These are phyloP conservation scores for Lutra lutra DNA, from an alignment of 2,797 vertebrate species.

Conservation along the genomic window DNA sequence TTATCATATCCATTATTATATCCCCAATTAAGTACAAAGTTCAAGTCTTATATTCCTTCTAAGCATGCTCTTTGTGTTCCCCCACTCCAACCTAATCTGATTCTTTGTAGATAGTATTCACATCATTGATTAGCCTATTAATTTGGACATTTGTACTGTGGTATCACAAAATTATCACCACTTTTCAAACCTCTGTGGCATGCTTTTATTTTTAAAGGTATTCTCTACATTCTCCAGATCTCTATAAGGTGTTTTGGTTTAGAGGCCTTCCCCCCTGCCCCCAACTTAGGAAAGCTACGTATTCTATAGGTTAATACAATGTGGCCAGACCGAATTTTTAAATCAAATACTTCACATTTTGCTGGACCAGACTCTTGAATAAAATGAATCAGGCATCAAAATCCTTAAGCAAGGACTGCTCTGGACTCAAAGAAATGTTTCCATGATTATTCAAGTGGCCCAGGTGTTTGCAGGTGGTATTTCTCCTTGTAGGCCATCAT, in stretches of 20 bases:
- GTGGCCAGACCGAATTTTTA: not conserved
- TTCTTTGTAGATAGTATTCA: not conserved
- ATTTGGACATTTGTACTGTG: not conserved
- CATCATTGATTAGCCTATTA: not conserved
- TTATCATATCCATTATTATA: not conserved
- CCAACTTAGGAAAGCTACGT: not conserved
- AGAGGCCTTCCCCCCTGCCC: not conserved
- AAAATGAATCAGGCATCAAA: not conserved
- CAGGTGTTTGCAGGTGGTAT: not conserved
- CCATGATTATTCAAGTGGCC: not conserved
- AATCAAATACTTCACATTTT: not conserved
- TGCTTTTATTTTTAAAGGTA: not conserved
- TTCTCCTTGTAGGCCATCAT: not conserved
- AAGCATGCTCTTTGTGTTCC: not conserved
- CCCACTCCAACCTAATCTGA: not conserved
- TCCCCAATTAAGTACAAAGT: not conserved
- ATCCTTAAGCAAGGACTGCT: not conserved
- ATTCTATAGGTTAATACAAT: not conserved
- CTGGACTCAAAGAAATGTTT: not conserved
- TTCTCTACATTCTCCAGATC: not conserved
- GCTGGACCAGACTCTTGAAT: not conserved
- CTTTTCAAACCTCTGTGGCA: not conserved
- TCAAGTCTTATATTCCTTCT: not conserved
- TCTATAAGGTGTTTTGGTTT: constrained; percentile 28
- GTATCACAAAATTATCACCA: not conserved